Conservation (phyloP, 1,140 invertebrate species). For the Drosophila bipectinata region DNA sequence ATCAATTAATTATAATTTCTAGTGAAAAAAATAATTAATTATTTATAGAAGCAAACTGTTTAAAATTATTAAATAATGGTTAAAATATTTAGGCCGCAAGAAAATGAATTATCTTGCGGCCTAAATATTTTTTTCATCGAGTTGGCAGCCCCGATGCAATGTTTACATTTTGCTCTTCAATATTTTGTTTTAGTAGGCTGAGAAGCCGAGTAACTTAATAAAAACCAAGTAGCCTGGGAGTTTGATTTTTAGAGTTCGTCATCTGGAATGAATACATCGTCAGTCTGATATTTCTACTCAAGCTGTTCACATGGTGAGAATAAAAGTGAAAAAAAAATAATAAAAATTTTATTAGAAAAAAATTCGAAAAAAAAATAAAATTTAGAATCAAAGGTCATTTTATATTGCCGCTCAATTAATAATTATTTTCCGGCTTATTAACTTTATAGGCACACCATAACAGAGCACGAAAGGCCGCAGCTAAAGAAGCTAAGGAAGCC, state of each 20-base stretch:
- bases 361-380: constrained; percentile 1
- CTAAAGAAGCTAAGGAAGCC: constrained; percentile 3
- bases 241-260: background rate
- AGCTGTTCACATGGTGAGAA: constrained; percentile 26
- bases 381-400: constrained; percentile 31
- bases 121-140: background rate
- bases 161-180: constrained; percentile 1
- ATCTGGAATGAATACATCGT: background rate
- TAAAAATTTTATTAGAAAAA: background rate
- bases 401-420: constrained; percentile 20
- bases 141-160: background rate
- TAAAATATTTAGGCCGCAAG: too few relatives aligned
- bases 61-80: background rate
- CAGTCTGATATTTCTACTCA: background rate
- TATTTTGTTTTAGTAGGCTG: background rate
- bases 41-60: background rate
- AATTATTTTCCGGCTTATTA: constrained; percentile 5
- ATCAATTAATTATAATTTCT: background rate
- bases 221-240: background rate
- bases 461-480: constrained; percentile 19
- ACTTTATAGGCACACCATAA: constrained; percentile 24
- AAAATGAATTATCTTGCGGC: background rate
- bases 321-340: background rate
- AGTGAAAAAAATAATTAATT: background rate
- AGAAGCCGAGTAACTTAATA: background rate